A percentile compares a stretch with the other conserved stretches of the same genome.
phyloP scores from a whole-genome alignment of 1,140 invertebrate species.

The Bombus turneri region DNA sequence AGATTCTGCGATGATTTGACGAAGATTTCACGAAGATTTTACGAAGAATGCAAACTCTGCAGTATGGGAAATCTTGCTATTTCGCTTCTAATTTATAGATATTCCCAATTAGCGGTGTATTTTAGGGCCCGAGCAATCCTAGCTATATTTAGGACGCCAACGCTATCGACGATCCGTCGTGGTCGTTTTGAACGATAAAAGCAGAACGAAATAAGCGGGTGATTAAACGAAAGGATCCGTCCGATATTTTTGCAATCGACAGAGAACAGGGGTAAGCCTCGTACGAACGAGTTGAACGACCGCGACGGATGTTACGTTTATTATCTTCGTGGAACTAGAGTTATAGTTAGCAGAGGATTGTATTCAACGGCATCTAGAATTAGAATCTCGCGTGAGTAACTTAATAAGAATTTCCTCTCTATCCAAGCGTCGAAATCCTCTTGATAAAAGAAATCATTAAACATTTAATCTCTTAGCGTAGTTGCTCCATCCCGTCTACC shows the following conservation, averaged over 20 bases:
- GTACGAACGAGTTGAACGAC: conserved; percentile 39
- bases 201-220: neutral
- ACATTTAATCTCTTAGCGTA: neutral
- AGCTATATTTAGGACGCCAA: neutral
- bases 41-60: no score
- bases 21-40: neutral
- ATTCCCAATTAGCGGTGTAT: neutral
- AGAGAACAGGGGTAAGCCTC: neutral
- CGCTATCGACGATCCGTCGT: neutral
- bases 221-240: neutral
- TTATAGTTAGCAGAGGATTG: conserved; percentile 27
- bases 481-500: neutral
- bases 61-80: neutral
- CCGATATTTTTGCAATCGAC: neutral
- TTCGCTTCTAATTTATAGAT: neutral
- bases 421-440: neutral
- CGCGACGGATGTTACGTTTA: conserved; percentile 32
- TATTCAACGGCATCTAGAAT: conserved; percentile 29
- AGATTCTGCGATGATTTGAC: neutral
- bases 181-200: neutral
- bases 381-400: conserved; percentile 9
- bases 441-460: neutral
- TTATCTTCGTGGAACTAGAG: conserved; percentile 48
- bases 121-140: neutral
- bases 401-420: neutral